These are phyloP conservation scores for Callimorpha dominula DNA, from an alignment of 2,888 invertebrate species.

Conservation along the genomic window DNA sequence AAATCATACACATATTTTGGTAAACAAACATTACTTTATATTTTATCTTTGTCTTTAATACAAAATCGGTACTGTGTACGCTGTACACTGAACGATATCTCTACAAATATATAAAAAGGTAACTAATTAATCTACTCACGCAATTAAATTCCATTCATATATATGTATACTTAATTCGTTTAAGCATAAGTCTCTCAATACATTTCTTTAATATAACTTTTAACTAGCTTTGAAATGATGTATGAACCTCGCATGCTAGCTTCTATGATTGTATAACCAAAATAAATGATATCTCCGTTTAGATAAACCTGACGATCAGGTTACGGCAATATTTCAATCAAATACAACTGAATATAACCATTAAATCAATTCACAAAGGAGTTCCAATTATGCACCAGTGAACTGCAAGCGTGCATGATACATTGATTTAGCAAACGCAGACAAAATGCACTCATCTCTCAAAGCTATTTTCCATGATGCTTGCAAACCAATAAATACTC, in stretches of 20 bases:
- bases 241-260: not conserved
- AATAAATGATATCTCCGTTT: not conserved
- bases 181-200: no score
- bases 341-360: conserved; percentile 13
- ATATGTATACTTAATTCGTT: no score
- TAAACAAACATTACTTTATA: no score
- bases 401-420: conserved; percentile 37
- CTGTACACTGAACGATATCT: no score
- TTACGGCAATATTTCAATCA: not conserved
- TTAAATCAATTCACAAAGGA: conserved; percentile 32
- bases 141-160: no score
- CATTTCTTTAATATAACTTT: no score
- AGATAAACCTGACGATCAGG: not conserved
- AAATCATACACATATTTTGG: no score
- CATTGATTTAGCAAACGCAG: conserved; percentile 54
- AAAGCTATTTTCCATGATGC: conserved; percentile 57
- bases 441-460: conserved; percentile 54
- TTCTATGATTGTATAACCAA: not conserved
- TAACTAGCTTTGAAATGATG: no score
- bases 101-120: no score
- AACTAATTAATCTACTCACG: no score
- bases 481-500: conserved; percentile 27
- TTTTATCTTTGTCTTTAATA: no score
- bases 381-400: conserved; percentile 28
- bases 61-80: no score